Percentiles rank a stretch among this genome's conserved stretches.
These are phyloP conservation scores for Nettapus auritus DNA, from an alignment of 2,113 vertebrate species.

Conservation along the genomic window DNA sequence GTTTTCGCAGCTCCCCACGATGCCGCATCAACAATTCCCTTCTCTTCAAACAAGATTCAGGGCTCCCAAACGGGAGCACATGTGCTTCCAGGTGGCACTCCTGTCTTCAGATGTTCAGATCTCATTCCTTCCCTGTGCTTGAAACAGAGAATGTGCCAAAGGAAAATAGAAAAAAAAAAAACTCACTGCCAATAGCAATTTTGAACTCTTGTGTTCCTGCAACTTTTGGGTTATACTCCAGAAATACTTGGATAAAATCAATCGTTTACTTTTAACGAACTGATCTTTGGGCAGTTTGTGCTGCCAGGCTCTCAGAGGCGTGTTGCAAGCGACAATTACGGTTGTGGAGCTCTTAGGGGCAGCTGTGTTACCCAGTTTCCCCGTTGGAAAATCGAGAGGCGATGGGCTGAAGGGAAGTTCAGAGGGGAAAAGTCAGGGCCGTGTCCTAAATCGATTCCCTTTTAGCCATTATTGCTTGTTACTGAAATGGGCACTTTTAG, in stretches of 20 bases:
- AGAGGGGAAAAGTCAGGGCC: not conserved
- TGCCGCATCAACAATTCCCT: not conserved
- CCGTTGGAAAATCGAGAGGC: not conserved
- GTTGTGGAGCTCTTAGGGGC: not conserved
- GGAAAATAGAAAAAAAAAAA: not conserved
- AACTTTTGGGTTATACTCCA: not conserved
- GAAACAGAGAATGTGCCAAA: not conserved
- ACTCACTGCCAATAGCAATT: not conserved
- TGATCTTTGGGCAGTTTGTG: not conserved
- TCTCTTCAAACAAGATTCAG: not conserved
- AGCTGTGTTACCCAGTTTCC: not conserved
- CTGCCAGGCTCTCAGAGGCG: not conserved
- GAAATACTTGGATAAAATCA: not conserved
- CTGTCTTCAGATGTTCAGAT: not conserved
- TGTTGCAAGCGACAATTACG: not conserved
- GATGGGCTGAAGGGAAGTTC: not conserved
- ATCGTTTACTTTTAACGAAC: not conserved
- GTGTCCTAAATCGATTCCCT: not conserved
- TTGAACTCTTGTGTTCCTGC: not conserved
- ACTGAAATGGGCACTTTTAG: not conserved
- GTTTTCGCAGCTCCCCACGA: rapidly evolving
- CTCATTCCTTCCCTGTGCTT: not conserved
- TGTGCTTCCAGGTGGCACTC: constrained; percentile 15
- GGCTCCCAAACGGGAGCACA: not conserved
- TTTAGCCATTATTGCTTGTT: not conserved